A percentile compares a stretch with the other conserved stretches of the same genome.
phyloP scores from a whole-genome alignment of 2,797 vertebrate genomes.

The Lacerta bilineata region DNA sequence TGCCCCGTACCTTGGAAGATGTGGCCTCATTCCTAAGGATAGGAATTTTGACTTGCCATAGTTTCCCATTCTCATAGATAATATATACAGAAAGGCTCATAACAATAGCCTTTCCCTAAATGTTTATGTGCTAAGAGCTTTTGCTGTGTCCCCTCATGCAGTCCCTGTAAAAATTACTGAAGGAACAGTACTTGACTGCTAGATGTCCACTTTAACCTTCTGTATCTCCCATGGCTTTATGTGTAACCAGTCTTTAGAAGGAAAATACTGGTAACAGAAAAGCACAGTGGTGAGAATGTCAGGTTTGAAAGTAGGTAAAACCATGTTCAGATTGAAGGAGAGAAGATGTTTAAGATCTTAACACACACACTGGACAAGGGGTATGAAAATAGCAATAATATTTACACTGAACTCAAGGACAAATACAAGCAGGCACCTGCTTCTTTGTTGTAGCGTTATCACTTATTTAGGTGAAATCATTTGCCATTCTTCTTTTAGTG shows the following conservation, averaged over 20 bases:
- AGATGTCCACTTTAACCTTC: too few relatives aligned
- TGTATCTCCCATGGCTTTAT: neutral
- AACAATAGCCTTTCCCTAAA: neutral
- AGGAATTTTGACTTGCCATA: neutral
- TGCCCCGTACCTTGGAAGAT: neutral
- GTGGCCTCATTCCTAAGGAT: neutral
- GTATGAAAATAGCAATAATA: neutral
- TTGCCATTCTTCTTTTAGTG: constrained; percentile 34
- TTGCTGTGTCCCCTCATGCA: neutral
- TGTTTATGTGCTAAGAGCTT: neutral
- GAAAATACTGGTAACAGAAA: neutral
- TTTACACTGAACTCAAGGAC: neutral
- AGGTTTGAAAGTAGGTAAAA: neutral
- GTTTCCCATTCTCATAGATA: neutral
- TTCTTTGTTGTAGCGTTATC: neutral
- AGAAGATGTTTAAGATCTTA: neutral
- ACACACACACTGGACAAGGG: neutral
- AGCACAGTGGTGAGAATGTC: neutral
- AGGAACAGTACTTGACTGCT: neutral
- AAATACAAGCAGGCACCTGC: neutral
- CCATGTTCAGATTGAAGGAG: constrained; percentile 1
- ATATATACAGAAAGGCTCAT: too few relatives aligned
- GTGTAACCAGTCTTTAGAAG: constrained; percentile 25
- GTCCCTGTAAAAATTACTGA: neutral
- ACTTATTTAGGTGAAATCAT: constrained; percentile 18